Base-by-base conservation (phyloP, 1,140 invertebrate genomes). In the Temnothorax longispinosus region DNA sequence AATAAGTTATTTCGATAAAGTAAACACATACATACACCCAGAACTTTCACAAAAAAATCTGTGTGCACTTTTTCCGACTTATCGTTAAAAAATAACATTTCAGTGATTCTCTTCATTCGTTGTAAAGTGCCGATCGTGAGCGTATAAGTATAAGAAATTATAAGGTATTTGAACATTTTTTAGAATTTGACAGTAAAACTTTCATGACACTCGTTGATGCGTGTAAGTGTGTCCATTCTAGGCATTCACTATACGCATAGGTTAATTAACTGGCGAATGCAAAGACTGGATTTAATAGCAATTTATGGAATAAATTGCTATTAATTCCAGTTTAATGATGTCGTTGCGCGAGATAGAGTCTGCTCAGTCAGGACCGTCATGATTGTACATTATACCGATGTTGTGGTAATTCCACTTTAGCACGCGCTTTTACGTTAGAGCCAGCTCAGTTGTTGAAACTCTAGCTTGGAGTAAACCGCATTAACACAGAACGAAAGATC, bases 301-400 rank as follows among this genome's bases (percentile, higher is more conserved):
- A 27, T 27, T 27, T 27, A 78, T 71, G 56, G 10, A 13, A 54
- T 84, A 87, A 90, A 84, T 87, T 81, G 87, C 78, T 89, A 89
- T 90, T 89, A 90, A 89, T 89, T 84, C 85, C 54, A 15, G 21
- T 87, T 82, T 87, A 89, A 89, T 67, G 88, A 87, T 71, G 27
- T 58, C 64, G 50, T 71, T 74, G 54, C n/a, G 21, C 44, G 64
- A 27, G 44, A 41, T 58, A 35, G 75, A 85, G 50, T 89, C 78
- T 32, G 81, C 77, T 90, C 87, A 60, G 69, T 90, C 89, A 41
- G 52, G 21, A 69, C 77, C 71, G 82, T 90, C 89, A 18, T 67
- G 60, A 75, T 44, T 27, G 65, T 75, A 71, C 85, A 32, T 82
- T 89, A 78, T 62, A 84, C 76, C 58, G 60, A 74, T 69, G 35